Base-by-base conservation (phyloP, 2,888 invertebrate genomes). In the Pseudococcus viburni region DNA sequence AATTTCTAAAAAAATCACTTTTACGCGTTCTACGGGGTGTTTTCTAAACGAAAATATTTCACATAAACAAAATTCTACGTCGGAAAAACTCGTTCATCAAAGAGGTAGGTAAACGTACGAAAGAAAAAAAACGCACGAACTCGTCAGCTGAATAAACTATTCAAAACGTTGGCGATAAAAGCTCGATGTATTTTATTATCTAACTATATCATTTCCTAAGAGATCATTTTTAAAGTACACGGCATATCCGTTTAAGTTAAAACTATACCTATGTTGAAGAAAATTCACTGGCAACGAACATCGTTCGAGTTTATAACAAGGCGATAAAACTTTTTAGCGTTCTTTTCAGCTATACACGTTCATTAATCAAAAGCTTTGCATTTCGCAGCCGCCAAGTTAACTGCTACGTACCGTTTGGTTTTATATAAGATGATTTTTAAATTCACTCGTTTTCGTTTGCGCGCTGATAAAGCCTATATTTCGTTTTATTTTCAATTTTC, bases 351-450 rank as follows among this genome's bases (percentile, higher is more conserved):
- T 68, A 64, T 64, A 68, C 68, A 68, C 51, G 51, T 68, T 26
- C 68, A 68, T 68, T 68, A 68, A 68, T 68, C 68, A 68, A 68
- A 68, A 68, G 68, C 68, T 68, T 68, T 68, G 68, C 68, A 68
- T 68, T 68, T 68, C 22, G 22, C 9, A 68, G 68, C 68, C 26
- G 68, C 26, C 26, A 22, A 68, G 68, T 68, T 68, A 26, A 68
- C 68, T 68, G 26, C n/a, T n/a, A 55, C 48, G 64, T 64, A 68
- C 68, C 22, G 26, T 26, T 68, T 26, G 68, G 22, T 68, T 68
- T 33, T 42, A 42, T 42, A 42, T 22, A 26, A 68, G 26, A 68
- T 26, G 68, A 68, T 68, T 68, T 68, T 68, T 68, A 68, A 68
- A 68, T 68, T 68, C 68, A 26, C 26, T 68, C 22, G 22, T 7